Evolutionary conservation across 2,797 vertebrate genomes (phyloP).

Genomic region (Pteronotus mesoamericanus): DNA sequence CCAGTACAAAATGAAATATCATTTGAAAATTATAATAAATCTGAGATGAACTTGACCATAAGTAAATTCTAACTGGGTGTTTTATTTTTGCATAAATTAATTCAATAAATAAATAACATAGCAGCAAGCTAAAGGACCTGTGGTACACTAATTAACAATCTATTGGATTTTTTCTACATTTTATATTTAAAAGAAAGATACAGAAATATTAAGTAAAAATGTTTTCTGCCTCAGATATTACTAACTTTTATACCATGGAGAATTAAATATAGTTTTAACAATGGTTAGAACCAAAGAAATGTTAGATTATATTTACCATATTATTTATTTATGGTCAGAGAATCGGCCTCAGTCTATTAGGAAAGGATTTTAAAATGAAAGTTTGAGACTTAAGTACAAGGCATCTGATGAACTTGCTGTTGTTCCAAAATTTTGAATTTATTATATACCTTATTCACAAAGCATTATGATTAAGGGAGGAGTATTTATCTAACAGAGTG

Average conservation of each 20-base stretch:
- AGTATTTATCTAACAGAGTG: neutral
- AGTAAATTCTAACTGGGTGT: neutral
- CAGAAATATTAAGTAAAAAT: conserved; percentile 8
- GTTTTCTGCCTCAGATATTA: neutral
- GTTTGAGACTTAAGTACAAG: neutral
- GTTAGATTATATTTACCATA: neutral
- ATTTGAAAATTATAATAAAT: neutral
- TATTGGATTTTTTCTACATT: neutral
- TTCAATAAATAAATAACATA: neutral
- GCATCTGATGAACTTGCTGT: neutral
- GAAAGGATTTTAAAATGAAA: conserved; percentile 13
- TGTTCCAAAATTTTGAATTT: neutral
- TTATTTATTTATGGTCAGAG: conserved; percentile 3
- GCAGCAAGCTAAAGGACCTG: neutral
- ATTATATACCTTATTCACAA: neutral
- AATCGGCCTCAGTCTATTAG: neutral
- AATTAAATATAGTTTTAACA: neutral
- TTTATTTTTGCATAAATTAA: neutral
- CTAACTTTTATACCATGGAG: neutral
- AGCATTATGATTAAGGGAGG: neutral
- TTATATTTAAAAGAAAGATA: conserved; percentile 8
- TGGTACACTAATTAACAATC: neutral
- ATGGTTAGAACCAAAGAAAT: neutral
- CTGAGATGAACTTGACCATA: neutral
- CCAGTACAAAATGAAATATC: neutral